Evolutionary conservation across 2,888 invertebrate genomes (phyloP), one percentile per base, ranked within the genome.

Genomic region (Clivina fossor): DNA sequence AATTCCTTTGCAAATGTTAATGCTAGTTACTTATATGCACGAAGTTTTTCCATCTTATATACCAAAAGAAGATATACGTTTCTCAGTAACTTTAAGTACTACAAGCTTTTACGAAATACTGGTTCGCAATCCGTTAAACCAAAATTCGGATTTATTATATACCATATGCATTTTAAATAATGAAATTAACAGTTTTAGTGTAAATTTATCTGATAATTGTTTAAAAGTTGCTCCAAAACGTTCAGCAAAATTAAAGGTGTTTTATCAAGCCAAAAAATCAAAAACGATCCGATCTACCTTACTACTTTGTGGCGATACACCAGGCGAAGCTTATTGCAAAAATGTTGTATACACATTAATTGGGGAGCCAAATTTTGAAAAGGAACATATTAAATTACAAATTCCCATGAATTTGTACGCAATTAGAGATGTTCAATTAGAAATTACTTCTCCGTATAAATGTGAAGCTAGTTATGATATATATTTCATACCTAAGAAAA

Each of bases 1-100:
- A 0, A 81, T 80, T 67, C 73, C 73, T 58, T 68, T 84, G 32
- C 78, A 81, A 61, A 81, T 83, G 78, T 56, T 83, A 11, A 79
- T 84, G 71, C 68, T 83, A 38, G 74, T 80, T 1, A 69, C 75
- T 22, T 78, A 79, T 67, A 70, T 85, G 16, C 83, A 79, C 63
- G 74, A 78, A 4, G 72, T 74, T 4, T 66, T 84, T 26, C 82
- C 82, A 2, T 76, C 76, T 68, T 79, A 76, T 53, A 73, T 69
- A 43, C 74, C 77, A 1, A 75, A 69, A 65, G 76, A 77, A 57
- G 67, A 65, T 0, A 66, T 81, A 7, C 61, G 68, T 26, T 77
- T 81, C 48, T 70, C 71, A 53, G 77, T 79, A 9, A 75, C 77
- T 8, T 68, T 81, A 13, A 69, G 79, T 26, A 69, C 72, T 61